These are phyloP conservation scores for Pongo abelii DNA, from an alignment of 2,113 vertebrate species.

Conservation along the genomic window DNA sequence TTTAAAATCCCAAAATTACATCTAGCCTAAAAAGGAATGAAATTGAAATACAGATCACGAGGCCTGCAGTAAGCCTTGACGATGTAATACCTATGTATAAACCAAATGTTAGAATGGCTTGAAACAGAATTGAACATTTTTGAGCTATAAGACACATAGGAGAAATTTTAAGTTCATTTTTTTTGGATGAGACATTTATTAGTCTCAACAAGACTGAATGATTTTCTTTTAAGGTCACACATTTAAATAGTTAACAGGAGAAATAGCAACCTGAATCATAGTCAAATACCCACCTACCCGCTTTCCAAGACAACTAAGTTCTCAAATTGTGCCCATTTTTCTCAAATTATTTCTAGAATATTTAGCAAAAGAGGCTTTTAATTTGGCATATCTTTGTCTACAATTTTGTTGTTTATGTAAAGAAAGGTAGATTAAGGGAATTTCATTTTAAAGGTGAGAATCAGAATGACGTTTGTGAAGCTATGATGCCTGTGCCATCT, in stretches of 20 bases:
- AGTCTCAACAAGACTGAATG: neutral
- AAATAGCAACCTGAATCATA: neutral
- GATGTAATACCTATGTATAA: neutral
- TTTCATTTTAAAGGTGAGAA: constrained; percentile 35
- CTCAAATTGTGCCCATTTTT: too few species aligned
- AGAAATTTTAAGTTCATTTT: neutral
- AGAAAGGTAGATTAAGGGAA: neutral
- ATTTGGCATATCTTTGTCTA: too few species aligned
- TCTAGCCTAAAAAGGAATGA: neutral
- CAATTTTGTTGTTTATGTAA: neutral
- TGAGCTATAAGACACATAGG: neutral
- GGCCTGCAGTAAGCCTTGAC: neutral
- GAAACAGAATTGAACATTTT: neutral
- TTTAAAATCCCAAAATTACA: neutral
- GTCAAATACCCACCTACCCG: neutral
- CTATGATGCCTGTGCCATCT: constrained; percentile 28
- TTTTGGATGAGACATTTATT: neutral
- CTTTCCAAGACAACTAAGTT: too few species aligned
- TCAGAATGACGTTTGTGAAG: constrained; percentile 31
- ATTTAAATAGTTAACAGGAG: neutral
- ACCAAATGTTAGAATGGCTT: neutral
- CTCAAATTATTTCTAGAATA: too few species aligned
- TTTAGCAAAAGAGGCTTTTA: too few species aligned
- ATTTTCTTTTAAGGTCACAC: neutral
- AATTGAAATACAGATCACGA: neutral